Conservation (phyloP, 2,113 vertebrate genomes). For the Neolamprologus sp. region DNA sequence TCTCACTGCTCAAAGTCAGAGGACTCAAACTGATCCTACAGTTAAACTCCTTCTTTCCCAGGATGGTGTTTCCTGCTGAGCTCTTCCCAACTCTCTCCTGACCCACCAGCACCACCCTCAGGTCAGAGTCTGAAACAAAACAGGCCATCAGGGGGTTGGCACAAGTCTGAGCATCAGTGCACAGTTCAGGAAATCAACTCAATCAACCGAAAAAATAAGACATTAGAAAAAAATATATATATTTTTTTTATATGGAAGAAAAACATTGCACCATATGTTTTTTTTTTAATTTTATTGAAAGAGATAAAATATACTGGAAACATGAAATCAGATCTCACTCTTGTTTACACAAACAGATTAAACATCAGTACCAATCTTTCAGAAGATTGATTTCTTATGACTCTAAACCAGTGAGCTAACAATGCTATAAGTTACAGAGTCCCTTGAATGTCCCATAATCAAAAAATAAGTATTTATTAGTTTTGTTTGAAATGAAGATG, state of each 20-base stretch:
- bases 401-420: background rate
- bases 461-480: background rate
- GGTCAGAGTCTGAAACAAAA: background rate
- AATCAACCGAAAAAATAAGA: rapidly evolving
- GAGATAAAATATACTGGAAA: background rate
- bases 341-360: background rate
- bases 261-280: no score
- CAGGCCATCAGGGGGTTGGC: background rate
- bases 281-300: background rate
- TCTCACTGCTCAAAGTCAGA: background rate
- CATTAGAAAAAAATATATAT: no score
- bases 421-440: background rate
- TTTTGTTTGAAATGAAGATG: rapidly evolving
- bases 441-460: rapidly evolving
- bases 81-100: background rate
- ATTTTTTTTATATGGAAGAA: no score
- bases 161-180: rapidly evolving
- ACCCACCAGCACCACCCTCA: background rate
- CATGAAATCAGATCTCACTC: background rate
- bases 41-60: background rate
- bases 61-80: background rate
- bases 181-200: rapidly evolving
- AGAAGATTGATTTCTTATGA: rapidly evolving
- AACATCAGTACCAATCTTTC: rapidly evolving
- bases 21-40: background rate